Conservation (phyloP, 2,797 vertebrate genomes). For the Sus cebifrons region DNA sequence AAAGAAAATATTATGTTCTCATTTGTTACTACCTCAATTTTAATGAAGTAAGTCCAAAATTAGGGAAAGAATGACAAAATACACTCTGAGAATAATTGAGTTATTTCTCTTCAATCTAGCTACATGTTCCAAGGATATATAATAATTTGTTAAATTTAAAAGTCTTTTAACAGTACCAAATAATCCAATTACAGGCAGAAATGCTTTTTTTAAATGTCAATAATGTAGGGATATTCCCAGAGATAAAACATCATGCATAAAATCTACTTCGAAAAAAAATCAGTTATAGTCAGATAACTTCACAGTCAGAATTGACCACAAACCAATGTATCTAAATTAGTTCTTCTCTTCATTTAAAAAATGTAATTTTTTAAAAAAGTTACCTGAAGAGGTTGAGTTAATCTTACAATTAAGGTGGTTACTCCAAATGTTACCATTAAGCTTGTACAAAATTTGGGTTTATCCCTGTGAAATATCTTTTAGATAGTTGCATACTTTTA, state of each 20-base stretch:
- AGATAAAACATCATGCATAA: background rate
- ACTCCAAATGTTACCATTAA: background rate
- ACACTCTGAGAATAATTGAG: background rate
- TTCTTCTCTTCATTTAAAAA: background rate
- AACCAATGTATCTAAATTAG: background rate
- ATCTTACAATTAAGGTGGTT: background rate
- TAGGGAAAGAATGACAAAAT: background rate
- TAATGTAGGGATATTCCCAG: background rate
- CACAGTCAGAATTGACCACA: background rate
- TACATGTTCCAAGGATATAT: background rate
- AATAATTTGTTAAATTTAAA: conserved; percentile 32
- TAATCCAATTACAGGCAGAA: background rate
- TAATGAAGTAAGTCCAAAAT: background rate
- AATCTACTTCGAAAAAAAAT: background rate
- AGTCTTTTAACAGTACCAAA: background rate
- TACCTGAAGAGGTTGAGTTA: background rate
- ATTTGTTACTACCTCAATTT: background rate
- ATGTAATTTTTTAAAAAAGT: background rate
- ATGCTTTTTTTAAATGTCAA: background rate
- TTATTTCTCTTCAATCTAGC: background rate
- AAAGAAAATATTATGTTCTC: background rate
- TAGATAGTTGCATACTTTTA: background rate
- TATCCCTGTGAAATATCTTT: background rate
- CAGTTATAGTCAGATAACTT: background rate
- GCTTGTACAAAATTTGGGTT: background rate